phyloP scores from a whole-genome alignment of 2,797 vertebrate genomes.

The Discoglossus pictus region DNA sequence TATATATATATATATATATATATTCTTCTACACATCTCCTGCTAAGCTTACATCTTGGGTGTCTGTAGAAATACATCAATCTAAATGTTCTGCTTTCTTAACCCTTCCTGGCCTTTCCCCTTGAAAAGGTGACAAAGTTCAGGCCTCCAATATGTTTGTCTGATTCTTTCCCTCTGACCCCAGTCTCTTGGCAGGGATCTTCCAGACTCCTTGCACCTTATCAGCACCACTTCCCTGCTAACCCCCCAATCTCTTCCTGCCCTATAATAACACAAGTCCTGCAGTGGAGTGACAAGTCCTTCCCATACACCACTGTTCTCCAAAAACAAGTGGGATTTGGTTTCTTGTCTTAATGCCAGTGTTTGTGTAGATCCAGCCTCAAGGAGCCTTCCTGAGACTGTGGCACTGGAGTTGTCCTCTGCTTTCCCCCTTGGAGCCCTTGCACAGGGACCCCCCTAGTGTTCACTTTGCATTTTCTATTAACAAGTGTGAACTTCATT shows the following conservation, averaged over 20 bases:
- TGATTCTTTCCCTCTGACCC: constrained; percentile 75
- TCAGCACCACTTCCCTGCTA: constrained; percentile 85
- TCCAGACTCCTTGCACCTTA: constrained; percentile 85
- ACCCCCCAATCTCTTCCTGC: constrained; percentile 81
- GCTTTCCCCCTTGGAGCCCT: constrained; percentile 78
- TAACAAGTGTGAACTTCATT: constrained; percentile 20
- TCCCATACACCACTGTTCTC: constrained; percentile 78
- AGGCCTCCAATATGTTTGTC: constrained; percentile 85
- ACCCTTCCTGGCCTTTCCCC: constrained; percentile 93
- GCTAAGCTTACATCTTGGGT: neutral
- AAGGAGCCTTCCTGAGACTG: constrained; percentile 80
- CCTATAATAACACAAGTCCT: constrained; percentile 87
- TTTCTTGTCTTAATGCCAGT: constrained; percentile 92
- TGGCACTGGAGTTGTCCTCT: constrained; percentile 83
- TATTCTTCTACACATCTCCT: constrained; percentile 16
- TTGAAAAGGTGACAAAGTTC: constrained; percentile 91
- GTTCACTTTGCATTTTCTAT: constrained; percentile 72
- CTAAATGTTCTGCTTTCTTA: constrained; percentile 83
- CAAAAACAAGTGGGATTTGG: constrained; percentile 86
- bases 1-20: too few relatives aligned
- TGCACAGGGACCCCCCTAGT: constrained; percentile 93
- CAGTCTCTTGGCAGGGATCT: constrained; percentile 85
- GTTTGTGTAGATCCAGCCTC: constrained; percentile 92
- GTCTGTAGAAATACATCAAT: constrained; percentile 26
- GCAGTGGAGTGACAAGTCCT: constrained; percentile 86